Base-by-base conservation (phyloP, 2,797 vertebrate genomes). In the Sebastes taczanowskii region DNA sequence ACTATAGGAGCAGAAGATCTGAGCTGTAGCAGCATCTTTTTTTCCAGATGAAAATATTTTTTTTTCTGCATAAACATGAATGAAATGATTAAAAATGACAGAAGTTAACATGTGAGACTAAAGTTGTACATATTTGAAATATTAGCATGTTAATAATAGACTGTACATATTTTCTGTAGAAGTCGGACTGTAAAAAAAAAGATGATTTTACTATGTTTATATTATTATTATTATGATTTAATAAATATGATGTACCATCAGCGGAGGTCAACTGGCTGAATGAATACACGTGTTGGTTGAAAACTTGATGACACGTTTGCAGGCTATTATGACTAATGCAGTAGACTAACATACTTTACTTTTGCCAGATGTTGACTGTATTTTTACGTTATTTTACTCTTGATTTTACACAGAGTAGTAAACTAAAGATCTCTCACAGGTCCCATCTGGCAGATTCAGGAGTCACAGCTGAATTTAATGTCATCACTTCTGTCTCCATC, bases 131-230 rank as follows among this genome's bases (percentile, higher is more conserved):
- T 94, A 94, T 82, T 92, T 86, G 63, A 93, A 88, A 71, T 63
- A 56, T 82, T 62, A 84, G 87, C 90, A 87, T 88, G 91, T 94
- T 91, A 87, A 95, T 93, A 92, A 84, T 74, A 84, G 82, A 86
- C 81, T 92, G 91, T 96, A 96, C 85, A 96, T 96, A 96, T 88
- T 94, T 93, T 89, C 83, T 93, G 87, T 84, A 89, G 89, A 93
- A 85, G 86, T 27, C 3, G 25, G 71, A 82, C 73, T 95, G 93
- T 94, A 95, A 91, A 95, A 91, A 95, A 53, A 52, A 53, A 78
- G 55, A 72, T 85, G 82, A 91, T 90, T 93, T 90, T 91, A 92
- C 89, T 68, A 74, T 92, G 91, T 95, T 94, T 95, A 90, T 95
- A 94, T 92, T 81, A 70, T 85, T 46, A 46, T 42, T 66, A 78